These are phyloP conservation scores for Drosophila sechellia DNA, from an alignment of 1,140 invertebrate species.

Conservation along the genomic window DNA sequence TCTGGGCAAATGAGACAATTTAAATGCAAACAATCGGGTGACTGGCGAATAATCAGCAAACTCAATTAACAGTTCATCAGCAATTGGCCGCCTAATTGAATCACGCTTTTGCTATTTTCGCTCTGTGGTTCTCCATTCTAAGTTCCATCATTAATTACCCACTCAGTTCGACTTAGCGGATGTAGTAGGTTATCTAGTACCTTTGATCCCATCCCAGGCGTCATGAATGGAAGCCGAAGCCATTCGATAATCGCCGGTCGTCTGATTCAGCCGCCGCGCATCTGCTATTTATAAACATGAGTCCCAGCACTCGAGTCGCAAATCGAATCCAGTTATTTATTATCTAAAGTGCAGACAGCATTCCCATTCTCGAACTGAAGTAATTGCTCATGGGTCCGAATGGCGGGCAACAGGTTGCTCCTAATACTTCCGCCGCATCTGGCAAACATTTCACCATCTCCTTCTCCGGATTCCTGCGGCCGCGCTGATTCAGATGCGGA, in stretches of 20 bases:
- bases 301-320: constrained; percentile 20
- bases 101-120: constrained; percentile 71
- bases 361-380: constrained; percentile 58
- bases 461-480: constrained; percentile 19
- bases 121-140: constrained; percentile 16
- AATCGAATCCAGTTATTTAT: constrained; percentile 61
- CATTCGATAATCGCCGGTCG: constrained; percentile 31
- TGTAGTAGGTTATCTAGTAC: constrained; percentile 65
- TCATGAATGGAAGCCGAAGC: constrained; percentile 57
- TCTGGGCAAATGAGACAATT: constrained; percentile 73
- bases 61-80: constrained; percentile 70
- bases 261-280: constrained; percentile 68
- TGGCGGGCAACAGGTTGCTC: constrained; percentile 56
- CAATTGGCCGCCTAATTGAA: constrained; percentile 74
- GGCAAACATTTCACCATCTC: constrained; percentile 10
- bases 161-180: constrained; percentile 54
- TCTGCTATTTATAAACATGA: constrained; percentile 77
- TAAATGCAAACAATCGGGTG: constrained; percentile 68
- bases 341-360: constrained; percentile 75
- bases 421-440: constrained; percentile 65
- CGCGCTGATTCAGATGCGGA: constrained; percentile 40
- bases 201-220: constrained; percentile 45
- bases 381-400: constrained; percentile 64
- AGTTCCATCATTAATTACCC: constrained; percentile 73
- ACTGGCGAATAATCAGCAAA: constrained; percentile 41